Base-by-base conservation (phyloP, 2,797 vertebrate genomes). In the Carcharodon carcharias region DNA sequence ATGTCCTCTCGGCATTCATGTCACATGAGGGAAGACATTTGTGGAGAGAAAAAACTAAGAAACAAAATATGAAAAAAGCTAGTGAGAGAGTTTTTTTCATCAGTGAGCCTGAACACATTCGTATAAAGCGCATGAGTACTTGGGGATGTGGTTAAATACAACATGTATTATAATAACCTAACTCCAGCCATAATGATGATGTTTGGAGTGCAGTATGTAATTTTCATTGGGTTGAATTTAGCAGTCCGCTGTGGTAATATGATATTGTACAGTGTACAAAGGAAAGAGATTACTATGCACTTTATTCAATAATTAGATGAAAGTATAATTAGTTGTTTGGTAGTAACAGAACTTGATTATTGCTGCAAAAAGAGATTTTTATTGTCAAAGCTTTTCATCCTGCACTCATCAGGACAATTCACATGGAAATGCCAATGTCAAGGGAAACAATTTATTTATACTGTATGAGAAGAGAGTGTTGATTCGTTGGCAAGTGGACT, bases 111-210 rank as follows among this genome's bases (percentile, higher is more conserved):
- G 21, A 45, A 67, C 61, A 93, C 40, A 93, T 8, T 21, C 21
- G 26, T 67, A 23, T 21, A 93, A 67, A 63, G 35, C n/a, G 26
- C 63, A 1, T 85, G 45, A 85, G 7, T 50, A 85, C 18, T 67
- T 93, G 63, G 11, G 91, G n/a, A 93, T 93, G 21, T 67, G n/a
- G n/a, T 67, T 93, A 93, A 85, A 67, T 93, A 93, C 7, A 14
- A 0, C 40, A 45, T 67, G 21, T 67, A 93, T 63, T 93, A 45
- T 45, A 91, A 61, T 35, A 61, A n/a, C 12, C 50, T 58, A 91
- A 91, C 56, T 11, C 54, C 12, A 61, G 31, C 58, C 28, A 31
- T 54, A 87, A 35, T 35, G 28, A 91, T 91, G 28, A 89, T 58
- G 54, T 89, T 89, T 58, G 56, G 56, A 91, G 58, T 91, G 88